Conservation (phyloP, 2,797 vertebrate species). For the Mus spretus region DNA sequence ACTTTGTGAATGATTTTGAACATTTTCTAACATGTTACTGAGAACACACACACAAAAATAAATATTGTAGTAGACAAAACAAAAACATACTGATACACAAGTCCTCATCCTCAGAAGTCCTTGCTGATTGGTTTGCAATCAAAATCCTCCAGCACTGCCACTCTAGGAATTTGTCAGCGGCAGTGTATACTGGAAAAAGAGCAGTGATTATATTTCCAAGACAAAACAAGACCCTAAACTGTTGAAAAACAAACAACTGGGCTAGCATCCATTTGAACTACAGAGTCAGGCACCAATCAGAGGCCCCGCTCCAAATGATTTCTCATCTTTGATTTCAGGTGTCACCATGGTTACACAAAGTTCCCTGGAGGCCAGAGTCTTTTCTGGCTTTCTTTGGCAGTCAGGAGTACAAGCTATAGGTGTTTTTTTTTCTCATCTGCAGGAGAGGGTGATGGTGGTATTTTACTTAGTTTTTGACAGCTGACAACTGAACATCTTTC, state of each 20-base stretch:
- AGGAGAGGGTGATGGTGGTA: background rate
- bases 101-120: constrained; percentile 22
- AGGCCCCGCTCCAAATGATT: constrained; percentile 58
- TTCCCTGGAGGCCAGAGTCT: background rate
- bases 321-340: constrained; percentile 57
- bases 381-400: background rate
- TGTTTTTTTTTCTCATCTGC: background rate
- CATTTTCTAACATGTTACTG: background rate
- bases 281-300: constrained; percentile 43
- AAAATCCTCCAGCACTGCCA: background rate
- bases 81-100: background rate
- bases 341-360: background rate
- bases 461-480: constrained; percentile 18
- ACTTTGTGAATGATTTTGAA: constrained; percentile 1
- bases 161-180: background rate
- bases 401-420: background rate
- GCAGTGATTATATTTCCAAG: constrained; percentile 64
- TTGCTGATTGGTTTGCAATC: constrained; percentile 43
- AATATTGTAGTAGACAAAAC: background rate
- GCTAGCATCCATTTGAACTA: constrained; percentile 5
- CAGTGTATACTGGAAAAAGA: background rate
- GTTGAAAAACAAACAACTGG: background rate
- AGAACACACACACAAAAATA: background rate
- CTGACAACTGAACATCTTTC: background rate
- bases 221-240: constrained; percentile 55